phyloP scores from a whole-genome alignment of 2,888 invertebrate species.

The Scotopteryx bipunctaria region DNA sequence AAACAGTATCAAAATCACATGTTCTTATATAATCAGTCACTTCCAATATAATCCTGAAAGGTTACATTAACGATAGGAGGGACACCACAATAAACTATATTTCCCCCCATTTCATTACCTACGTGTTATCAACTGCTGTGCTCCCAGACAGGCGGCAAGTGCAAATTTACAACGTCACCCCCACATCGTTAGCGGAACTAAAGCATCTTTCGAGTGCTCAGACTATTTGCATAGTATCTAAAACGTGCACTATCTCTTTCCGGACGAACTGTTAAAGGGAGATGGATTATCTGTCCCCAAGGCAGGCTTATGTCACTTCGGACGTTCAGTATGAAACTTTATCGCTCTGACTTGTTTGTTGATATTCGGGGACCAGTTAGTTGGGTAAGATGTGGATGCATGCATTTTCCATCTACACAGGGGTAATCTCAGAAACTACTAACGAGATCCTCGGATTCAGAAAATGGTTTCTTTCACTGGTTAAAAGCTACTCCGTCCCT shows the following conservation, averaged over 20 bases:
- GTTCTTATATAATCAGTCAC: not conserved
- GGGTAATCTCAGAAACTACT: too few relatives aligned
- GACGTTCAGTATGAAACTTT: not conserved
- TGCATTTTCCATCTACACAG: too few relatives aligned
- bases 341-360: not conserved
- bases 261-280: constrained; percentile 10
- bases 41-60: constrained; percentile 10
- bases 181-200: constrained; percentile 55
- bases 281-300: constrained; percentile 15
- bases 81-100: constrained; percentile 7
- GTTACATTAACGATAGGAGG: constrained; percentile 11
- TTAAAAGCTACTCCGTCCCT: too few relatives aligned
- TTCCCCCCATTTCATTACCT: constrained; percentile 25
- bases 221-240: constrained; percentile 52
- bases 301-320: constrained; percentile 2
- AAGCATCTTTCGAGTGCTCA: constrained; percentile 51
- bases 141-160: constrained; percentile 32
- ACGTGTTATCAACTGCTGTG: constrained; percentile 19
- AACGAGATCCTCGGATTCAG: too few relatives aligned
- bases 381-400: too few relatives aligned
- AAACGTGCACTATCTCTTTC: constrained; percentile 29
- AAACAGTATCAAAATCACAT: too few relatives aligned
- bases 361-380: too few relatives aligned
- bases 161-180: constrained; percentile 49
- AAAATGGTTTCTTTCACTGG: too few relatives aligned